Evolutionary conservation across 2,888 invertebrate genomes (phyloP).

Genomic region (Agrilus biguttatus): DNA sequence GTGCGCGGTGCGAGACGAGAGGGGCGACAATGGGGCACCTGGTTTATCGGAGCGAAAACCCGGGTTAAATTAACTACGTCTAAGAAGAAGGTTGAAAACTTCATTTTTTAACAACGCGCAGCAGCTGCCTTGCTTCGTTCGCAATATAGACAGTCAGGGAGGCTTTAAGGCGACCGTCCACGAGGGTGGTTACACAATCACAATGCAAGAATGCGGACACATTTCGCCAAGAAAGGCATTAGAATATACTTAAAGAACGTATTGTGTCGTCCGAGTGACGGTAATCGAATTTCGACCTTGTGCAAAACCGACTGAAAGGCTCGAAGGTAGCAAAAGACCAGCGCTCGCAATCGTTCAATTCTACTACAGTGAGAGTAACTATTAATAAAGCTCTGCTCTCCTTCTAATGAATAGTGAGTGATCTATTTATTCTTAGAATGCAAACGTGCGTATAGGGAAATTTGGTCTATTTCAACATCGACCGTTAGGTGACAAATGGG

Average conservation of each 20-base stretch:
- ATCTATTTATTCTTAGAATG: conserved; percentile 4
- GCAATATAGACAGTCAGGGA: conserved; percentile 5
- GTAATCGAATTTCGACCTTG: conserved; percentile 3
- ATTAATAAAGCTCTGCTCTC: conserved; percentile 6
- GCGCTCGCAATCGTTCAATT: background rate
- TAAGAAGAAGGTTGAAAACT: conserved; percentile 34
- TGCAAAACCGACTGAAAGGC: background rate
- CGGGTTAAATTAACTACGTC: conserved; percentile 35
- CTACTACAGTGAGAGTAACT: background rate
- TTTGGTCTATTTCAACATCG: conserved; percentile 8
- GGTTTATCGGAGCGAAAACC: conserved; percentile 14
- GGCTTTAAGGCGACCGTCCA: conserved; percentile 25
- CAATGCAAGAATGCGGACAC: conserved; percentile 27
- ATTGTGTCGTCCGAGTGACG: conserved; percentile 13
- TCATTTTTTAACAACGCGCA: conserved; percentile 26
- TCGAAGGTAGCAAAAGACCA: background rate
- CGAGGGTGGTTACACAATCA: conserved; percentile 35
- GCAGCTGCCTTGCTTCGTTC: conserved; percentile 24
- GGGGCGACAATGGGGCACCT: conserved; percentile 8
- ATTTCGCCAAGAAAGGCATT: conserved; percentile 27
- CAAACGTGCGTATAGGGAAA: conserved; percentile 3
- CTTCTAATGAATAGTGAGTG: conserved; percentile 2
- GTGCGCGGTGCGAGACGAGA: background rate
- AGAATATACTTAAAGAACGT: conserved; percentile 26
- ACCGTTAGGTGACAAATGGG: conserved; percentile 18